A percentile compares a stretch with the other conserved stretches of the same genome.
Conservation (phyloP, 1,140 invertebrate species). For the Drosophila nasuta region DNA sequence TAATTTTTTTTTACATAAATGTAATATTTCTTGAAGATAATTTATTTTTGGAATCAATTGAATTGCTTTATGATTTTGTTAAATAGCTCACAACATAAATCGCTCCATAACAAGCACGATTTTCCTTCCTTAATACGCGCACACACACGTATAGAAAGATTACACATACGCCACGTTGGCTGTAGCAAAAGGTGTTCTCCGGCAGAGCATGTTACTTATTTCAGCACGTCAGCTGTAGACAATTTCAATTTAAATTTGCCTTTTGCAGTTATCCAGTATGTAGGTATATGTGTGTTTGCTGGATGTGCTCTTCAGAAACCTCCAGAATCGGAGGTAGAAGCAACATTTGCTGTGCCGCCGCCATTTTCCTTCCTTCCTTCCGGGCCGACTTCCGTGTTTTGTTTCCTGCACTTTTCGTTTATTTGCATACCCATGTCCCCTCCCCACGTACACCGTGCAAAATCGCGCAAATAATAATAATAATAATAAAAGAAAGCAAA, state of each 20-base stretch:
- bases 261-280: constrained; percentile 52
- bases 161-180: constrained; percentile 70
- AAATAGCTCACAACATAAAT: constrained; percentile 30
- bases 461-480: constrained; percentile 83
- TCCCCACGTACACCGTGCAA: constrained; percentile 53
- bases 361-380: constrained; percentile 70
- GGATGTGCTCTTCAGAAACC: constrained; percentile 7
- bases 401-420: constrained; percentile 83
- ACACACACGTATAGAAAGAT: constrained; percentile 35
- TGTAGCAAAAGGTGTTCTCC: constrained; percentile 41
- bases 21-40: neutral
- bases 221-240: constrained; percentile 75
- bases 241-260: constrained; percentile 83
- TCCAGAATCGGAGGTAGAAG: constrained; percentile 24
- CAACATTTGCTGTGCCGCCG: constrained; percentile 75
- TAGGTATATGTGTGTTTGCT: constrained; percentile 14
- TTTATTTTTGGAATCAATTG: constrained; percentile 17
- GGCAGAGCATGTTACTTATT: constrained; percentile 66
- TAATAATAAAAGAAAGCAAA: constrained; percentile 51
- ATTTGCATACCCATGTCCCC: constrained; percentile 78
- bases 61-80: constrained; percentile 61
- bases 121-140: constrained; percentile 28
- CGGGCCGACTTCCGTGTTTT: constrained; percentile 78
- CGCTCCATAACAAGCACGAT: constrained; percentile 32
- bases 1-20: constrained; percentile 8